Conservation (phyloP, 2,888 invertebrate species). For the Gnatocerus cornutus region DNA sequence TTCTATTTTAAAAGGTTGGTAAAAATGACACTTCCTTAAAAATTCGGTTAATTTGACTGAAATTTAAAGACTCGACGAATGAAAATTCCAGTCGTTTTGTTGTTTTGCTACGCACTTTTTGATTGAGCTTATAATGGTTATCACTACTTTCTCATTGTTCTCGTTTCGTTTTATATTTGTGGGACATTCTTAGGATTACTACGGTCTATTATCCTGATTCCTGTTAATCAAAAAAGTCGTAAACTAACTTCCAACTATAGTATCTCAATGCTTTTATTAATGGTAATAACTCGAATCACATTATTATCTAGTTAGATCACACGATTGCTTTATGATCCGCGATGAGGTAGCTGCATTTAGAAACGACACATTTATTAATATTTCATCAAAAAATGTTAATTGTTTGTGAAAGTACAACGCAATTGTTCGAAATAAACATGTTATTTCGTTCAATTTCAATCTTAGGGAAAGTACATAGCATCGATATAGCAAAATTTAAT, state of each 20-base stretch:
- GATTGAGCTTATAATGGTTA: too few relatives aligned
- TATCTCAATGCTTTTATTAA: conserved; percentile 24
- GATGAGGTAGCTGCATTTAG: conserved; percentile 36
- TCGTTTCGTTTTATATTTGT: not conserved
- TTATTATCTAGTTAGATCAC: conserved; percentile 28
- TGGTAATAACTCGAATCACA: conserved; percentile 19
- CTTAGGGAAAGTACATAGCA: conserved; percentile 48
- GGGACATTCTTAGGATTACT: not conserved
- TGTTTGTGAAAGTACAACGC: conserved; percentile 49
- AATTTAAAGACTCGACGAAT: too few relatives aligned
- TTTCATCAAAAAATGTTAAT: conserved; percentile 42
- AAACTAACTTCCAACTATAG: conserved; percentile 4
- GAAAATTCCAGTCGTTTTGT: too few relatives aligned
- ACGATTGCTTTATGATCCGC: conserved; percentile 30
- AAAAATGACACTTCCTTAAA: too few relatives aligned
- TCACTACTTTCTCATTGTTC: not conserved
- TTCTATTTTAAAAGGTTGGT: too few relatives aligned
- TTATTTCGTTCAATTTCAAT: conserved; percentile 49
- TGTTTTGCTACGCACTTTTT: too few relatives aligned
- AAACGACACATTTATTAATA: conserved; percentile 36
- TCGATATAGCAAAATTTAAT: conserved; percentile 31
- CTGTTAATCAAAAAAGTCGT: conserved; percentile 11
- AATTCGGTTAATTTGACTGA: too few relatives aligned
- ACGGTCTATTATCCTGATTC: conserved; percentile 3
- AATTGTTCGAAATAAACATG: conserved; percentile 48